These are phyloP conservation scores for Anastrepha ludens DNA, from an alignment of 1,140 invertebrate species.

Conservation along the genomic window DNA sequence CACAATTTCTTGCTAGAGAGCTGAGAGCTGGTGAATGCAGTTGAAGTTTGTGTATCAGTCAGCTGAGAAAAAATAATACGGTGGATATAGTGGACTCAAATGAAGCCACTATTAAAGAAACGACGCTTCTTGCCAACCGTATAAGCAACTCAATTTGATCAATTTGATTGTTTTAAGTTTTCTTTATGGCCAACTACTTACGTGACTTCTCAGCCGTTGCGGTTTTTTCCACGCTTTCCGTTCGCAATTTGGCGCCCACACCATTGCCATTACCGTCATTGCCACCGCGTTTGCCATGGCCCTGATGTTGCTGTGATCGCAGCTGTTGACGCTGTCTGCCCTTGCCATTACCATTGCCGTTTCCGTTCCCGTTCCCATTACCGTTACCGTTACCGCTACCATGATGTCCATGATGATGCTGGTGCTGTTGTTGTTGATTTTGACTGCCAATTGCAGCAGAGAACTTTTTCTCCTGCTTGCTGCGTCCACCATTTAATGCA, in stretches of 20 bases:
- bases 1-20: no score
- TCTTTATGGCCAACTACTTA: constrained; percentile 48
- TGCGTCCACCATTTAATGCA: constrained; percentile 52
- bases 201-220: constrained; percentile 55
- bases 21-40: no score
- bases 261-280: constrained; percentile 56
- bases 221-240: constrained; percentile 59
- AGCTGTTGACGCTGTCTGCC: constrained; percentile 60
- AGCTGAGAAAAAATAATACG: no score
- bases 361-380: constrained; percentile 9
- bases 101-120: no score
- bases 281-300: constrained; percentile 57
- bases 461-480: constrained; percentile 55
- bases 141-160: not conserved
- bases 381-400: constrained; percentile 28
- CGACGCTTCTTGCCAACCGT: not conserved
- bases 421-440: constrained; percentile 55
- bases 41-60: no score
- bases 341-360: constrained; percentile 44
- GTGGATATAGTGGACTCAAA: no score
- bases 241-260: constrained; percentile 54
- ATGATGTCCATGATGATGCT: constrained; percentile 12
- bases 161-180: not conserved
- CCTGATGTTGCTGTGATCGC: constrained; percentile 61
- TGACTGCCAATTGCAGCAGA: constrained; percentile 54